Percentiles rank a stretch among this genome's conserved stretches.
These are phyloP conservation scores for Avahi laniger DNA, from an alignment of 2,797 vertebrate species.

Conservation along the genomic window DNA sequence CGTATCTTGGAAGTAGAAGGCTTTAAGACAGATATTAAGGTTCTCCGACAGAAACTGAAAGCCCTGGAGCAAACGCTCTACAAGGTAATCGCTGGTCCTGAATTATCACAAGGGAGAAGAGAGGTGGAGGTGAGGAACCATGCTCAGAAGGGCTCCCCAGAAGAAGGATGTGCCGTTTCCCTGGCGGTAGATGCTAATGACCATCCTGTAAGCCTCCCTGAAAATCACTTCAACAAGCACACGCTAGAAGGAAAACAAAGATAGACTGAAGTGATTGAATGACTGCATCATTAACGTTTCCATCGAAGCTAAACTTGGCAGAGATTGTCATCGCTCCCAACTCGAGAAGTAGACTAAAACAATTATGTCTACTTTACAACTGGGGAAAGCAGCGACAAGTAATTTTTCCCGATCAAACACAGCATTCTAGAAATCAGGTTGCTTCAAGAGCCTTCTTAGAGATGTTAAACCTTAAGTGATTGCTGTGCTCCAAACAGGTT, in stretches of 20 bases:
- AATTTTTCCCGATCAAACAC: background rate
- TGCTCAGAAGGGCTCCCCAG: background rate
- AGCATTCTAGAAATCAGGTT: background rate
- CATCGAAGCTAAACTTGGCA: background rate
- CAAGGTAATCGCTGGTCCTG: slow-evolving; percentile 86
- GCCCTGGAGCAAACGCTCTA: slow-evolving; percentile 94
- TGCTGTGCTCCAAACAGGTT: background rate
- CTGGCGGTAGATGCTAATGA: background rate
- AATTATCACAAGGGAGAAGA: background rate
- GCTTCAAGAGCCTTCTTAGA: background rate
- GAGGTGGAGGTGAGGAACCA: background rate
- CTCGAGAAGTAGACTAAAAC: background rate
- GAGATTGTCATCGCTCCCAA: background rate
- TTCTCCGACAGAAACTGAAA: slow-evolving; percentile 93
- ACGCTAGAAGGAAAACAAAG: background rate
- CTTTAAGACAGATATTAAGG: slow-evolving; percentile 94
- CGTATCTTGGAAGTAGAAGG: slow-evolving; percentile 95
- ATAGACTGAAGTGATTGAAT: background rate
- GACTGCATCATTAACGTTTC: background rate
- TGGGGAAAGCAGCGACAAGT: background rate
- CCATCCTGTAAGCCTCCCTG: background rate
- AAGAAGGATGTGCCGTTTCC: background rate
- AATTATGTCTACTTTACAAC: background rate
- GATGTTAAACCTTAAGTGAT: background rate
- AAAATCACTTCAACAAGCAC: background rate